These are phyloP conservation scores for Eubasilissa regina DNA, from an alignment of 1,140 invertebrate species.

Conservation along the genomic window DNA sequence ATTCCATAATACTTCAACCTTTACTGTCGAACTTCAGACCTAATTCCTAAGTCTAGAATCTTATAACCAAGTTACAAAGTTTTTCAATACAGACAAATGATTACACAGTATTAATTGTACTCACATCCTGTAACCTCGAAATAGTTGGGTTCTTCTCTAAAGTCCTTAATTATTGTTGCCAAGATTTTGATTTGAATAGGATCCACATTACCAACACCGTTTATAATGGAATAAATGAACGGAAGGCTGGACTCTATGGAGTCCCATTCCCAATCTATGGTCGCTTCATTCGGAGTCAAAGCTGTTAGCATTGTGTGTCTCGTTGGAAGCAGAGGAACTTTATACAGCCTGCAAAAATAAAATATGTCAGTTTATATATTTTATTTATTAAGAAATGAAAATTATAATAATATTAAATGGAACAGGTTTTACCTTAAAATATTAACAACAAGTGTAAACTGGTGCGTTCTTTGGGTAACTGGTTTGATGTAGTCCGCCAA, in stretches of 20 bases:
- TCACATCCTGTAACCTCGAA: constrained; percentile 37
- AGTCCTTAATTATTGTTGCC: constrained; percentile 51
- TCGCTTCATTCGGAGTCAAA: constrained; percentile 31
- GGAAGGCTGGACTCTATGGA: constrained; percentile 45
- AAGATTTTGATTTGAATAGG: constrained; percentile 46
- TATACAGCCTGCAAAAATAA: constrained; percentile 46
- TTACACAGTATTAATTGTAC: too few species aligned
- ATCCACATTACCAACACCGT: constrained; percentile 37
- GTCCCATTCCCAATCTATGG: constrained; percentile 55
- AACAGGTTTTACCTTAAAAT: constrained; percentile 45
- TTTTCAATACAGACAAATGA: too few species aligned
- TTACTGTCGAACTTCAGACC: too few species aligned
- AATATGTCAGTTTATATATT: not conserved
- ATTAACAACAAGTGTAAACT: constrained; percentile 51
- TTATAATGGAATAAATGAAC: constrained; percentile 46
- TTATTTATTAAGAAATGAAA: too few species aligned
- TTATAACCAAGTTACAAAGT: too few species aligned
- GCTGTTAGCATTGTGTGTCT: constrained; percentile 16
- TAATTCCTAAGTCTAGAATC: too few species aligned
- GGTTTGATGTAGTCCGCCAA: constrained; percentile 56
- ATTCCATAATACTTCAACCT: too few species aligned
- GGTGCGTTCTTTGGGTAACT: constrained; percentile 45
- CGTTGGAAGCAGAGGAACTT: constrained; percentile 52
- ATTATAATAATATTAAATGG: too few species aligned
- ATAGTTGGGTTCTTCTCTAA: constrained; percentile 55